A percentile compares a stretch with the other conserved stretches of the same genome.
These are phyloP conservation scores for Alligator mississippiensis DNA, from an alignment of 2,113 vertebrate species.

Conservation along the genomic window DNA sequence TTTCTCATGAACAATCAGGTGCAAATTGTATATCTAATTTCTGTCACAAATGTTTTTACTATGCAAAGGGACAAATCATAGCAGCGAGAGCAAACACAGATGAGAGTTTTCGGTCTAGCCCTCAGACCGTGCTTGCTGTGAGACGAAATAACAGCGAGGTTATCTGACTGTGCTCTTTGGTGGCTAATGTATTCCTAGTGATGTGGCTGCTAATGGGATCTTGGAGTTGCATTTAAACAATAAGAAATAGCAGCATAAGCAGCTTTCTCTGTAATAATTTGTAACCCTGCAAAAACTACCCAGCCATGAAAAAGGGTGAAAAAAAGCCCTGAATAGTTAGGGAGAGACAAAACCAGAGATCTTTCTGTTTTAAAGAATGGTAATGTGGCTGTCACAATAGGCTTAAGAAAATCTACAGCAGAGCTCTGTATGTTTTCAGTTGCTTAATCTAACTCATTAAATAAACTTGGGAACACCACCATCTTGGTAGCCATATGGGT, in stretches of 20 bases:
- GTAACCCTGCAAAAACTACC: neutral
- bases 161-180: rapidly evolving
- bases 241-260: neutral
- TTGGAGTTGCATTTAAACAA: neutral
- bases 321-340: neutral
- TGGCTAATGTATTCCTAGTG: rapidly evolving
- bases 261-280: neutral
- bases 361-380: rapidly evolving
- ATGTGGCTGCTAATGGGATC: neutral
- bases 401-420: rapidly evolving
- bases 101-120: neutral
- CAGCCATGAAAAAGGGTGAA: neutral
- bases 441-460: neutral
- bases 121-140: rapidly evolving
- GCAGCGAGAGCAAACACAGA: neutral
- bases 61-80: conserved; percentile 18
- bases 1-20: conserved; percentile 26
- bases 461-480: neutral
- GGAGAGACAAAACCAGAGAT: neutral
- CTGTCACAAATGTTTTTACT: conserved; percentile 41
- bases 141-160: neutral
- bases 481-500: rapidly evolving
- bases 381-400: too few relatives aligned
- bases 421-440: neutral
- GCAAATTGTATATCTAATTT: conserved; percentile 23